A percentile compares a stretch with the other conserved stretches of the same genome.
phyloP scores from a whole-genome alignment of 2,113 vertebrate genomes.

The Dasyprocta punctata region DNA sequence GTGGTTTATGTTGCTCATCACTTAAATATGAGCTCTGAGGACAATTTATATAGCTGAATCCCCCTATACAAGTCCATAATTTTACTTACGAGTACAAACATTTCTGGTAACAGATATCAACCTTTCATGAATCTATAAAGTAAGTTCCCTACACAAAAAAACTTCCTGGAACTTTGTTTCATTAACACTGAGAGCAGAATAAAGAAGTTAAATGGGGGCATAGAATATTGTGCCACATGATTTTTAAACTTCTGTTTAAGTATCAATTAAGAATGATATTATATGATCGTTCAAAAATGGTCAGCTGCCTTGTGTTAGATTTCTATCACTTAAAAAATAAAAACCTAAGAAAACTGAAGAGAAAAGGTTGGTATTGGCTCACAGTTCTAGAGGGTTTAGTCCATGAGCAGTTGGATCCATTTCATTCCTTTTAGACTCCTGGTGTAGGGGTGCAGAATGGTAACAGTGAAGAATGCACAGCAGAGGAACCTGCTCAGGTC shows the following conservation, averaged over 20 bases:
- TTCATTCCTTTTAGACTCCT: not conserved
- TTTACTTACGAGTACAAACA: conserved; percentile 70
- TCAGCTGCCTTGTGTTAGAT: not conserved
- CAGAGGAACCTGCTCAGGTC: not conserved
- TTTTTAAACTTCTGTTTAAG: conserved; percentile 65
- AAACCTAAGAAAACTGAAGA: not conserved
- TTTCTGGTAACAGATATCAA: conserved; percentile 50
- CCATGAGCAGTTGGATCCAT: not conserved
- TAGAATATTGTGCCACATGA: conserved; percentile 27
- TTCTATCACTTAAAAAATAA: not conserved
- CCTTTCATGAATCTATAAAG: conserved; percentile 67
- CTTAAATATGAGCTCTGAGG: conserved; percentile 88
- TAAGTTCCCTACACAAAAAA: conserved; percentile 65
- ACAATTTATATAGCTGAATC: conserved; percentile 66
- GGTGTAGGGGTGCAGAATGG: not conserved
- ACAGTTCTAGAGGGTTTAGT: not conserved
- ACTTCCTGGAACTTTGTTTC: conserved; percentile 78
- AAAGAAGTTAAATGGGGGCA: conserved; percentile 45
- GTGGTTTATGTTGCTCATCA: conserved; percentile 89
- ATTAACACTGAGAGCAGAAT: conserved; percentile 42
- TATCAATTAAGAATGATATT: not conserved
- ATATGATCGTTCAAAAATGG: not conserved
- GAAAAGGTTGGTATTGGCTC: not conserved
- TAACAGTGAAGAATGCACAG: not conserved
- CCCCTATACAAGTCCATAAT: conserved; percentile 17